phyloP scores from a whole-genome alignment of 2,113 vertebrate species.

The Phylloscopus trochiloides region DNA sequence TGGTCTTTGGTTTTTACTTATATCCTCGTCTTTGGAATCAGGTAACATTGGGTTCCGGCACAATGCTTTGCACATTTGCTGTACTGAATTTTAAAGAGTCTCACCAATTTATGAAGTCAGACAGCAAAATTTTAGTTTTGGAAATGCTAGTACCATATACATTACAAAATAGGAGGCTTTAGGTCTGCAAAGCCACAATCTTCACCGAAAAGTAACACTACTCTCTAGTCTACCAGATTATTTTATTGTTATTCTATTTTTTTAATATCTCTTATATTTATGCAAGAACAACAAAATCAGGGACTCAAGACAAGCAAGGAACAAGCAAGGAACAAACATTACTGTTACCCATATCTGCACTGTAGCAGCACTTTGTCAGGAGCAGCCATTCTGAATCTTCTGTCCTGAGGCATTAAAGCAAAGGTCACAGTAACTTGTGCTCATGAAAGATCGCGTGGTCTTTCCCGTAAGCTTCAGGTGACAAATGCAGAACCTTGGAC shows the following conservation, averaged over 20 bases:
- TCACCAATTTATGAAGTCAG: not conserved
- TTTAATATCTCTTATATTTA: not conserved
- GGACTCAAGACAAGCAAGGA: not conserved
- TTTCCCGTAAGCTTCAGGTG: constrained; percentile 21
- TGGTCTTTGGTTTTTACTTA: not conserved
- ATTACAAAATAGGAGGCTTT: not conserved
- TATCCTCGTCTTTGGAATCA: not conserved
- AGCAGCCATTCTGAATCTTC: not conserved
- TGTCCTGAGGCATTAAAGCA: not conserved
- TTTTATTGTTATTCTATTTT: not conserved
- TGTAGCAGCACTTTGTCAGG: not conserved
- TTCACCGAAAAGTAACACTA: not conserved
- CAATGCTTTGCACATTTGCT: not conserved
- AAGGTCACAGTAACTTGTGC: not conserved
- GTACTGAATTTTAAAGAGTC: not conserved
- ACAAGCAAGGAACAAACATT: not conserved
- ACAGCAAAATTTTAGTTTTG: not conserved
- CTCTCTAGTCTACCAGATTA: not conserved
- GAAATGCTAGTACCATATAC: not conserved
- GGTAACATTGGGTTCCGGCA: not conserved
- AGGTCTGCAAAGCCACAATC: not conserved
- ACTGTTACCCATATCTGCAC: not conserved
- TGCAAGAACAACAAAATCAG: not conserved
- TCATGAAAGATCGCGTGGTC: not conserved
- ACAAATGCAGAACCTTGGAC: not conserved